Conservation (phyloP, 2,113 vertebrate species). For the Dipodomys ordii region DNA sequence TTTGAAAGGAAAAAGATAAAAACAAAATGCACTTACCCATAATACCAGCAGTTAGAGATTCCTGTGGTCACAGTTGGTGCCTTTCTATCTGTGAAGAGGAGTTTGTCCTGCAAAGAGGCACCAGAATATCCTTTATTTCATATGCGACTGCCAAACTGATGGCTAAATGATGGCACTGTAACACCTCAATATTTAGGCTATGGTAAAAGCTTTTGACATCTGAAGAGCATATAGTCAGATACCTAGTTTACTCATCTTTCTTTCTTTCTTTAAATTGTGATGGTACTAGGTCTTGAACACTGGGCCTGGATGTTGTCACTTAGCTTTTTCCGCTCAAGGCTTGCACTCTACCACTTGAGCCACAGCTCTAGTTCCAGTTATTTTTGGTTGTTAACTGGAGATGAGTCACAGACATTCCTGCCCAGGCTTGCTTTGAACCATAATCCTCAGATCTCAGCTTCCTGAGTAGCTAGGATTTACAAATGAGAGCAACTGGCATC, state of each 20-base stretch:
- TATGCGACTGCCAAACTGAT: neutral
- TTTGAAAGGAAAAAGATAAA: neutral
- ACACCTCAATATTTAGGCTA: neutral
- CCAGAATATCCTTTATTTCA: neutral
- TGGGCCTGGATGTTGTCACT: too few species aligned
- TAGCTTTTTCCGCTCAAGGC: too few species aligned
- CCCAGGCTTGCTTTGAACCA: too few species aligned
- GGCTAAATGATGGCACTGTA: neutral
- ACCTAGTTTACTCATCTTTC: neutral
- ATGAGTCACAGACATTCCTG: too few species aligned
- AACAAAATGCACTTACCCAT: neutral
- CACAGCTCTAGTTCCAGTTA: too few species aligned
- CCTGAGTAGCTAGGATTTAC: too few species aligned
- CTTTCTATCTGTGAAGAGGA: neutral
- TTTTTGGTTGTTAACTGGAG: too few species aligned
- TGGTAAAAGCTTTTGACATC: neutral
- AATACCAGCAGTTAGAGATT: neutral
- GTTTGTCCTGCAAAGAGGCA: neutral
- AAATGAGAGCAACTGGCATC: too few species aligned
- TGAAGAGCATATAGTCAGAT: neutral
- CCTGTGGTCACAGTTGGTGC: neutral
- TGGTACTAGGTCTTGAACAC: too few species aligned
- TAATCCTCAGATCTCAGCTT: too few species aligned
- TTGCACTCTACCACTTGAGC: too few species aligned
- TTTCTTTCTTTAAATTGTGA: too few species aligned